Conservation (phyloP, 2,888 invertebrate species). For the Metalampra italica region DNA sequence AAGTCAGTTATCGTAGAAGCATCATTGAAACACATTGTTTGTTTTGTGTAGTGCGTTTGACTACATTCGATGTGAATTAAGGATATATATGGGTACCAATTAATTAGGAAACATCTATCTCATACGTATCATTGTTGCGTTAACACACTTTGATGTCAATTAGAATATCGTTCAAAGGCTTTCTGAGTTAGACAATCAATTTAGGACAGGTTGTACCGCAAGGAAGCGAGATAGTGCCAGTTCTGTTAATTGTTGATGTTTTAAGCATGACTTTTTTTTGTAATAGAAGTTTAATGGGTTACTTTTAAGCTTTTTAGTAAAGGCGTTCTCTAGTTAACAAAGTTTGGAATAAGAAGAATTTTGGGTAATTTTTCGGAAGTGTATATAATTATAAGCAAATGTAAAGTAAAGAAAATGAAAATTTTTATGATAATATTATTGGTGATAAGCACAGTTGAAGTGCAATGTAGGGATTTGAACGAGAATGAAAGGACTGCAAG, state of each 20-base stretch:
- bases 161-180: neutral
- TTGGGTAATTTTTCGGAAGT: no score
- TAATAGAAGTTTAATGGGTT: no score
- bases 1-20: neutral
- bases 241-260: neutral
- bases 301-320: neutral
- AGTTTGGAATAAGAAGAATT: no score
- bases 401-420: neutral
- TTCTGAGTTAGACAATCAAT: neutral
- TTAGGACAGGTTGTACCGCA: conserved; percentile 1
- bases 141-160: neutral
- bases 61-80: neutral
- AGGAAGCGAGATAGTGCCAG: conserved; percentile 1
- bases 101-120: neutral
- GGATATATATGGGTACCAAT: neutral
- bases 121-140: neutral
- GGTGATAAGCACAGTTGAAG: conserved; percentile 25
- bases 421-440: conserved; percentile 21
- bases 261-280: no score
- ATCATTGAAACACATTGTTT: neutral
- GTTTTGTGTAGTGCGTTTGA: neutral
- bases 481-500: conserved; percentile 55
- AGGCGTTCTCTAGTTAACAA: no score
- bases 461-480: conserved; percentile 45
- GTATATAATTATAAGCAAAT: neutral